phyloP scores from a whole-genome alignment of 2,797 vertebrate species.

The Hipposideros larvatus region DNA sequence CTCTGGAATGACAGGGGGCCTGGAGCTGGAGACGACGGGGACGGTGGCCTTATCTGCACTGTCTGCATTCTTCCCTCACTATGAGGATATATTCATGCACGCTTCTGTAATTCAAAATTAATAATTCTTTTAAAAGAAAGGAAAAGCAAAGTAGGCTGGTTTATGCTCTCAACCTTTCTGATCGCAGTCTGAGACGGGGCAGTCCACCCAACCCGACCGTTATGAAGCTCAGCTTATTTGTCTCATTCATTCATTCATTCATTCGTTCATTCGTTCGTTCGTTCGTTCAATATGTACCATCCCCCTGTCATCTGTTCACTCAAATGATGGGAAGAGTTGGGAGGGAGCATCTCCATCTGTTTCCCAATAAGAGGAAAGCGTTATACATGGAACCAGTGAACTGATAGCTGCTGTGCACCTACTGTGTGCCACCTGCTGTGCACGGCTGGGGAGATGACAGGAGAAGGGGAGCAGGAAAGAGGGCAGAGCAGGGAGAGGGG shows the following conservation, averaged over 20 bases:
- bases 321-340: neutral
- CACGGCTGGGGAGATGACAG: no score
- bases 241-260: neutral
- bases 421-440: neutral
- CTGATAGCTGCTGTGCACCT: neutral
- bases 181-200: neutral
- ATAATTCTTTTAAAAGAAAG: neutral
- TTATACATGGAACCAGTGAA: neutral
- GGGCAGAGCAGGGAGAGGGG: neutral
- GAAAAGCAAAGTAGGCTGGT: neutral
- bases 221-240: neutral
- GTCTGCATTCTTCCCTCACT: neutral
- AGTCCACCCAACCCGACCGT: fast-evolving
- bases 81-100: neutral
- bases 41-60: neutral
- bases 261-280: no score
- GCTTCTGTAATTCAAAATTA: neutral
- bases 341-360: neutral
- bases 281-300: neutral
- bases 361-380: neutral
- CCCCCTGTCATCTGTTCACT: neutral
- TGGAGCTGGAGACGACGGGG: neutral
- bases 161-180: neutral
- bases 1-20: neutral
- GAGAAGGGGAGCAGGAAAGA: neutral